phyloP scores from a whole-genome alignment of 2,113 vertebrate species.

The Lipotes vexillifer region DNA sequence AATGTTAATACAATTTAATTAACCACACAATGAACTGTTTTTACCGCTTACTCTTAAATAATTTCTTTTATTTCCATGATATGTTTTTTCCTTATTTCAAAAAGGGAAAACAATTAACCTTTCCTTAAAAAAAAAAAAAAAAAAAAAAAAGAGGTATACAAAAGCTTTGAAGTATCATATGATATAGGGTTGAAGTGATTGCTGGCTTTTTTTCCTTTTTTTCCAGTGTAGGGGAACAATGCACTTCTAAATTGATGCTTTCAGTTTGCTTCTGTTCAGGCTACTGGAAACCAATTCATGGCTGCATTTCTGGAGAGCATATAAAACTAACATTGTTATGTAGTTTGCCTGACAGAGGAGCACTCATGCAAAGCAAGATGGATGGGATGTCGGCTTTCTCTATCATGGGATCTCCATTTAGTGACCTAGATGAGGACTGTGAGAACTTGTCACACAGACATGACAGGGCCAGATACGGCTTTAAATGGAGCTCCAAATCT shows the following conservation, averaged over 20 bases:
- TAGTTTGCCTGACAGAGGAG: conserved; percentile 74
- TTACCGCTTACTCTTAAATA: conserved; percentile 27
- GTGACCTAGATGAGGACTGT: conserved; percentile 80
- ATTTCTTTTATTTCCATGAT: neutral
- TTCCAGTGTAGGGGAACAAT: neutral
- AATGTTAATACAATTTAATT: conserved; percentile 53
- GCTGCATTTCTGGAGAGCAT: conserved; percentile 70
- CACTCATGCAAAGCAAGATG: conserved; percentile 82
- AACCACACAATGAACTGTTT: neutral
- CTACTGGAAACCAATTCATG: conserved; percentile 69
- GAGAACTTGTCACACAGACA: conserved; percentile 75
- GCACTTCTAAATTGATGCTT: neutral
- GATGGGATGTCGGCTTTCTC: conserved; percentile 79
- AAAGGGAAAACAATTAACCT: conserved; percentile 30
- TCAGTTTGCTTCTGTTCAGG: neutral
- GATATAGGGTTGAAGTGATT: neutral
- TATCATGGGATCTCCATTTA: conserved; percentile 82
- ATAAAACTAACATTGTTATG: conserved; percentile 78
- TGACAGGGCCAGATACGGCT: conserved; percentile 72
- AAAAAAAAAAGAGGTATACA: neutral
- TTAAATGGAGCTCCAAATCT: conserved; percentile 78
- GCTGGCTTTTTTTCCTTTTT: neutral
- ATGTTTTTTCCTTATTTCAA: conserved; percentile 1
- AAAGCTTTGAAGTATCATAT: neutral
- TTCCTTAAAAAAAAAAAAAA: neutral